Evolutionary conservation across 2,797 vertebrate genomes (phyloP).

Genomic region (Sebastes matsubarae): DNA sequence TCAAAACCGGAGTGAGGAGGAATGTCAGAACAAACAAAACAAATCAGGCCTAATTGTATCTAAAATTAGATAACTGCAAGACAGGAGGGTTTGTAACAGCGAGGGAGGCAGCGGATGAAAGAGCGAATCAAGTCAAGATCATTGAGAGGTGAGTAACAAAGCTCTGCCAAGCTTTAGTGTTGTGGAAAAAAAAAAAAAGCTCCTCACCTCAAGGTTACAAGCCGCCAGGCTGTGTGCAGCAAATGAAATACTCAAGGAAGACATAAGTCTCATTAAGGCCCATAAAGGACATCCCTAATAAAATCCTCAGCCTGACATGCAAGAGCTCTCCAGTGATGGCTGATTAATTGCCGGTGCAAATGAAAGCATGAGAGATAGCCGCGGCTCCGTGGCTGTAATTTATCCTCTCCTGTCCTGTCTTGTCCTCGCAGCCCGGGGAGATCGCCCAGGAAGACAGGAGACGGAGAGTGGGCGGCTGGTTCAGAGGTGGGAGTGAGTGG

Average conservation of each 20-base stretch:
- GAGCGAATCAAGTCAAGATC: conserved; percentile 67
- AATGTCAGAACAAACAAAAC: conserved; percentile 71
- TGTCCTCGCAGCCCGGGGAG: conserved; percentile 77
- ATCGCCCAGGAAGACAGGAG: conserved; percentile 70
- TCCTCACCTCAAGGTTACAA: conserved; percentile 80
- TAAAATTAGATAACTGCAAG: conserved; percentile 73
- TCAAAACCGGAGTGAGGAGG: conserved; percentile 47
- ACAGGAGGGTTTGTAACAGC: conserved; percentile 57
- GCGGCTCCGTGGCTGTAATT: conserved; percentile 77
- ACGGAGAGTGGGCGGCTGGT: conserved; percentile 53
- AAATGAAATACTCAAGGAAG: conserved; percentile 86
- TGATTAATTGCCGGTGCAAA: conserved; percentile 86
- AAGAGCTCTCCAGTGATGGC: conserved; percentile 84
- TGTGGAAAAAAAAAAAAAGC: conserved; percentile 30
- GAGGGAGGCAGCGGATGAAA: conserved; percentile 61
- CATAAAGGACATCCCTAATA: conserved; percentile 87
- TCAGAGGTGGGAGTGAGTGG: background rate
- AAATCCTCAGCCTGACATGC: conserved; percentile 84
- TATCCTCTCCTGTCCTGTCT: conserved; percentile 80
- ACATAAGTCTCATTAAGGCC: conserved; percentile 87
- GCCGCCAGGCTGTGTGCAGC: conserved; percentile 73
- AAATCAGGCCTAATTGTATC: conserved; percentile 74
- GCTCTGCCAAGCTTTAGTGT: conserved; percentile 56
- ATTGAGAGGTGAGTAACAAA: conserved; percentile 67
- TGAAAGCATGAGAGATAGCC: conserved; percentile 80